Evolutionary conservation across 2,888 invertebrate species (phyloP), one percentile per base, ranked within the genome.

Genomic region (Xanthorhoe designata): DNA sequence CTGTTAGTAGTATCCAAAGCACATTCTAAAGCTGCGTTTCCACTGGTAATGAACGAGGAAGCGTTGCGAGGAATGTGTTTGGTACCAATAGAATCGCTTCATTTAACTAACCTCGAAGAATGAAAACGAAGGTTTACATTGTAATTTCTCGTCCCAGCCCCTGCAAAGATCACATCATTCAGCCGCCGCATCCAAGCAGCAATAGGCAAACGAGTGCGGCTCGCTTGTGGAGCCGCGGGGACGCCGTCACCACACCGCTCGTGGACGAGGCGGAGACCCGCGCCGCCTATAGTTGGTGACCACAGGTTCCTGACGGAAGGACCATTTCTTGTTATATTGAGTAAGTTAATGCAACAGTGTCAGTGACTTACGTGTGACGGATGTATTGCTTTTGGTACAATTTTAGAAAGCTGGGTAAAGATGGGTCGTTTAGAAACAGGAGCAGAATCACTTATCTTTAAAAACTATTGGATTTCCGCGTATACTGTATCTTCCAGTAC

Each of bases 141-240:
- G 5, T 4, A 2, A 6, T 58, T 29, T 5, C 24, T 17, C 10
- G 0, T 64, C 59, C 17, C 82, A 97, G 98, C 97, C 1, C 96
- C 97, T 38, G 97, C 98, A 0, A 94, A 96, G 78, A 96, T 98
- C 38, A 96, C 97, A 13, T 97, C 97, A 42, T 98, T 98, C 85
- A 96, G 97, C 0, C 96, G 96, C 67, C 88, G 94, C 10, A 78
- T 97, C 56, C 93, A 94, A 24, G 94, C 94, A 51, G 94, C 95
- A 0, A 94, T 95, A 68, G 96, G 96, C 55, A 89, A 93, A 0
- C 93, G 94, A 32, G 94, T 95, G 61, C 88, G 94, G 24, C 83
- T 98, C 42, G 94, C 96, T 7, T 98, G 98, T 82, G 86, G 94
- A 17, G 95, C 95, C 17, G 95, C 95, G 5, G 97, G 97, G 2